Evolutionary conservation across 2,888 invertebrate genomes (phyloP).

Genomic region (Cistogaster globosa): DNA sequence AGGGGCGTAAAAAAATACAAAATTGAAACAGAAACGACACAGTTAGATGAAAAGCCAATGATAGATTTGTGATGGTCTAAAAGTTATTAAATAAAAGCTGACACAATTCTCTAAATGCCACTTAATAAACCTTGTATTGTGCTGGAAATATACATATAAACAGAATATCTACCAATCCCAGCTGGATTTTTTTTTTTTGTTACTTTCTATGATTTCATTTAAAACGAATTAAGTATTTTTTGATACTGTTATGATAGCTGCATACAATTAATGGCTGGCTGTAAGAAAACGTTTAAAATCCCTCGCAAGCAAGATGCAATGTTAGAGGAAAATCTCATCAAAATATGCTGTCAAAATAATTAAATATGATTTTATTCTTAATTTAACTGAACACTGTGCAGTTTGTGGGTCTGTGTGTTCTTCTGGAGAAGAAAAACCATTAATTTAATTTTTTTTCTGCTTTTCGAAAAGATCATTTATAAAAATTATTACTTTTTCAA

Average conservation of each 20-base stretch:
- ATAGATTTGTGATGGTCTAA: not conserved
- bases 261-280: slow-evolving; percentile 46
- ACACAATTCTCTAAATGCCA: not conserved
- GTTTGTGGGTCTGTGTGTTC: slow-evolving; percentile 46
- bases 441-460: slow-evolving; percentile 27
- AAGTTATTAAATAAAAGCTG: slow-evolving; percentile 2
- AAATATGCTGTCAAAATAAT: slow-evolving; percentile 70
- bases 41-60: too few relatives aligned
- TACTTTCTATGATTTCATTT: slow-evolving; percentile 43
- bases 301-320: slow-evolving; percentile 4
- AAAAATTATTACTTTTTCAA: slow-evolving; percentile 48
- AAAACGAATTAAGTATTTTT: slow-evolving; percentile 15
- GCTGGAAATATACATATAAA: not conserved
- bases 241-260: slow-evolving; percentile 31
- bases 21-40: not conserved
- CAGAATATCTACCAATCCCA: not conserved
- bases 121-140: slow-evolving; percentile 8
- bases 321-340: slow-evolving; percentile 67
- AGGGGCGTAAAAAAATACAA: slow-evolving; percentile 8
- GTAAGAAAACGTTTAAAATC: slow-evolving; percentile 3
- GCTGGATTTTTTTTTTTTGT: slow-evolving; percentile 18
- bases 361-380: slow-evolving; percentile 58
- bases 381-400: slow-evolving; percentile 25
- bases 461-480: slow-evolving; percentile 65
- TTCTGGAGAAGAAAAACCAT: slow-evolving; percentile 36